These are phyloP conservation scores for Eulacestoma nigropectus DNA, from an alignment of 2,113 vertebrate genomes.

Conservation along the genomic window DNA sequence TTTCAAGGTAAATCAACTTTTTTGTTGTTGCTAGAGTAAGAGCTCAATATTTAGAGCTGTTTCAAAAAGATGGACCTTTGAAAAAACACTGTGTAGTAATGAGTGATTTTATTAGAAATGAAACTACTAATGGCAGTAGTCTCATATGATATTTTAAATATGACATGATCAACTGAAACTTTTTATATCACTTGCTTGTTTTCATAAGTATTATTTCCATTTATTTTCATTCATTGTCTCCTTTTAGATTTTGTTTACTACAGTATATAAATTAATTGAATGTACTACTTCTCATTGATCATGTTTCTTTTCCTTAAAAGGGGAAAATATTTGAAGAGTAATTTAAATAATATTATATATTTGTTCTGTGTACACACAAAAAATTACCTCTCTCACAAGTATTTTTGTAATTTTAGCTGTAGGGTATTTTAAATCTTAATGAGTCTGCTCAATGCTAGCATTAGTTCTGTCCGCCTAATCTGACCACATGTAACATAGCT, in stretches of 20 bases:
- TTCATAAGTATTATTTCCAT: not conserved
- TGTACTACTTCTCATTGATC: not conserved
- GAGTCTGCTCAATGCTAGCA: not conserved
- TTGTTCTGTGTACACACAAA: not conserved
- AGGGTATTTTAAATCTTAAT: not conserved
- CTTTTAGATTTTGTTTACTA: not conserved
- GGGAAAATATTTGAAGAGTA: not conserved
- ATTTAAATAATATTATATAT: not conserved
- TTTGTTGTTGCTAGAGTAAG: not conserved
- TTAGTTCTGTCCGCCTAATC: not conserved
- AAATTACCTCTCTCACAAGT: not conserved
- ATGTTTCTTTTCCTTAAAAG: not conserved
- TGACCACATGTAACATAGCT: not conserved
- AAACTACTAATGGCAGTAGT: not conserved
- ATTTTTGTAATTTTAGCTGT: not conserved
- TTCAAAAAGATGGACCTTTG: not conserved
- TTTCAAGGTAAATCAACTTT: slow-evolving; percentile 33
- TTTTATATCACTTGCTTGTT: not conserved
- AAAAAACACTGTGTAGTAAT: not conserved
- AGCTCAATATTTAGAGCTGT: not conserved
- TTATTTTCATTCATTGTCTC: not conserved
- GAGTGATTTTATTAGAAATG: not conserved
- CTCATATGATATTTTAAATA: not conserved
- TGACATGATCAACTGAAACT: not conserved
- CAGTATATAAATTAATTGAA: not conserved